Evolutionary conservation across 2,888 invertebrate species (phyloP), one percentile per base, ranked within the genome.

Genomic region (Hirtodrosophila duncani): DNA sequence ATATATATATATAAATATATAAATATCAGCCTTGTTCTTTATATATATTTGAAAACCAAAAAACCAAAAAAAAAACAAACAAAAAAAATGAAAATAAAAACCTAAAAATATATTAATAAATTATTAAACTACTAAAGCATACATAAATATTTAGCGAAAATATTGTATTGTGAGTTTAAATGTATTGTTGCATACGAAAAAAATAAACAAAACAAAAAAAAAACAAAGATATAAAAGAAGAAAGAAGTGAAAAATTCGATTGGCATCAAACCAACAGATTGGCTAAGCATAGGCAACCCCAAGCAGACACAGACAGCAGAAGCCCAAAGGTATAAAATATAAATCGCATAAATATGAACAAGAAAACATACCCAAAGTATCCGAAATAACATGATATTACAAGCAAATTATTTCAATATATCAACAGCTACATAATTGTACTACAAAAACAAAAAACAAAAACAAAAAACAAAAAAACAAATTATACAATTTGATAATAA

Each of bases 151-250:
- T 83, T 85, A 84, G 84, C 79, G 59, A 80, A 84, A 82, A 84
- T 84, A 83, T 83, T 83, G 83, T 84, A 84, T 83, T 84, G 84
- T 84, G 83, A 82, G 82, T 84, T 84, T 83, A 81, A 80, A 81
- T 81, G 74, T 84, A 84, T 84, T 83, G 85, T 84, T 84, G 83
- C 81, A 82, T 80, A 68, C 64, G 66, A 67, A 75, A 56, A 59
- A 67, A 69, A 52, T 31, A 41, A 44, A 43, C 38, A 39, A 34
- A 31, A 17, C 6, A 61, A 38, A 13, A 6, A 31, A 41, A 21
- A 38, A 53, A 51, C 44, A 59, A 61, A 58, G 50, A 58, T 33
- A 56, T 24, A 29, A 52, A 24, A 51, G 49, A 56, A 43, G 42
- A 49, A 50, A 43, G 27, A 13, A 50, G 46, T 43, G 26, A 63